phyloP scores from a whole-genome alignment of 2,888 invertebrate species.

The Homarus gammarus region DNA sequence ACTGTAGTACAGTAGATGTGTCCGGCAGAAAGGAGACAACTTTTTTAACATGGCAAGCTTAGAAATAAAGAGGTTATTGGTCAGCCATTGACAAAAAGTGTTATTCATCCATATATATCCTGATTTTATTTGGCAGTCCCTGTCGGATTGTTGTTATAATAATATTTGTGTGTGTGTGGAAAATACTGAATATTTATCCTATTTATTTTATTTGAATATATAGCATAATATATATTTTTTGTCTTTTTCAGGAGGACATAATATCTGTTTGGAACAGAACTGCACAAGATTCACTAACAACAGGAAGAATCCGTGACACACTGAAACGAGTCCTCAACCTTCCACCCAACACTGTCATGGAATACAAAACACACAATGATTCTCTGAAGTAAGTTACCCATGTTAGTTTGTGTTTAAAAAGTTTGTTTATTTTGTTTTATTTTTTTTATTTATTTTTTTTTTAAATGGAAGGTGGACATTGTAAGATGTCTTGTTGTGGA shows the following conservation, averaged over 20 bases:
- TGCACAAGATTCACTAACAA: constrained; percentile 92
- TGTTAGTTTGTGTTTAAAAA: neutral
- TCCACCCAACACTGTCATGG: constrained; percentile 94
- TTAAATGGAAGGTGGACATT: neutral
- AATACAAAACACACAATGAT: constrained; percentile 86
- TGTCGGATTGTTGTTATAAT: no score
- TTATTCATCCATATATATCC: no score
- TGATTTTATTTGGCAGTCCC: no score
- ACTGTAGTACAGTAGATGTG: no score
- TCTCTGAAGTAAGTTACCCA: constrained; percentile 67
- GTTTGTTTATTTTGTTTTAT: neutral
- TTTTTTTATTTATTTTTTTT: neutral
- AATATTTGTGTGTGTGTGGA: no score
- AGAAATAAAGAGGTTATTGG: no score
- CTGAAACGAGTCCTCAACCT: constrained; percentile 96
- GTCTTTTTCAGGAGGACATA: constrained; percentile 91
- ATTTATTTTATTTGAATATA: no score
- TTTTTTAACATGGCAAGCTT: no score
- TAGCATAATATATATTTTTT: no score
- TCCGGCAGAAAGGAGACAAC: no score
- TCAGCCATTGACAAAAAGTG: no score
- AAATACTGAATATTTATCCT: no score
- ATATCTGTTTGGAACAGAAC: constrained; percentile 98
- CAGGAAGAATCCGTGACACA: constrained; percentile 95
- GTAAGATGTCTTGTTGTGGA: neutral